Conservation (phyloP, 1,140 invertebrate genomes). For the Drosophila oshimai region DNA sequence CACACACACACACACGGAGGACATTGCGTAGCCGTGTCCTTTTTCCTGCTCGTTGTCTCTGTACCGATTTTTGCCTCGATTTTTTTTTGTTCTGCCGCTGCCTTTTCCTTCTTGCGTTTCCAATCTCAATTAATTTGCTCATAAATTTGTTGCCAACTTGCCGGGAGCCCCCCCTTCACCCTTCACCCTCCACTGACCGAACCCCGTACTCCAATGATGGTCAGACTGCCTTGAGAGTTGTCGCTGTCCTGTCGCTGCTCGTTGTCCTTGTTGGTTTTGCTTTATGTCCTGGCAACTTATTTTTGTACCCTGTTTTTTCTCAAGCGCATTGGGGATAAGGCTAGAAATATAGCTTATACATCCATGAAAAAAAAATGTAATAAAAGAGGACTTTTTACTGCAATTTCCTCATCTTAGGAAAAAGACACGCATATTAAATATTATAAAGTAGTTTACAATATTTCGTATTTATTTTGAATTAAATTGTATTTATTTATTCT, state of each 20-base stretch:
- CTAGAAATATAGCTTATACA: no score
- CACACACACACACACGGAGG: slow-evolving; percentile 19
- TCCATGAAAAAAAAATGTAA: no score
- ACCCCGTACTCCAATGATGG: slow-evolving; percentile 14
- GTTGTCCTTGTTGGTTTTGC: slow-evolving; percentile 61
- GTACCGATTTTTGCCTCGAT: neutral
- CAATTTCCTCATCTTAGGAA: no score
- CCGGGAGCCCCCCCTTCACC: neutral
- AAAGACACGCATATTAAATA: no score
- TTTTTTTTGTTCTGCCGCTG: slow-evolving; percentile 3
- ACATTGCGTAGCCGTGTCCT: slow-evolving; percentile 49
- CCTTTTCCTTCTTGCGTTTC: slow-evolving; percentile 62
- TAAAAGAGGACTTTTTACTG: no score
- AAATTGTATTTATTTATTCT: no score
- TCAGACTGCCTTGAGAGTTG: slow-evolving; percentile 31
- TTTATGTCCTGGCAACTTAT: slow-evolving; percentile 63
- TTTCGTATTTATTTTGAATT: no score
- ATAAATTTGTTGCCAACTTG: slow-evolving; percentile 78
- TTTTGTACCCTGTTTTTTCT: neutral
- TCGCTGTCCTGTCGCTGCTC: slow-evolving; percentile 30
- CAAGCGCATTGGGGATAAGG: neutral
- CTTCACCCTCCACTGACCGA: neutral
- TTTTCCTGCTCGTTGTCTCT: slow-evolving; percentile 9
- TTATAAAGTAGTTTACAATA: no score
- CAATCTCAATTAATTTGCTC: slow-evolving; percentile 82